Percentiles rank a stretch among this genome's conserved stretches.
Evolutionary conservation across 2,797 vertebrate species (phyloP).

Genomic region (Centroberyx gerrardi): DNA sequence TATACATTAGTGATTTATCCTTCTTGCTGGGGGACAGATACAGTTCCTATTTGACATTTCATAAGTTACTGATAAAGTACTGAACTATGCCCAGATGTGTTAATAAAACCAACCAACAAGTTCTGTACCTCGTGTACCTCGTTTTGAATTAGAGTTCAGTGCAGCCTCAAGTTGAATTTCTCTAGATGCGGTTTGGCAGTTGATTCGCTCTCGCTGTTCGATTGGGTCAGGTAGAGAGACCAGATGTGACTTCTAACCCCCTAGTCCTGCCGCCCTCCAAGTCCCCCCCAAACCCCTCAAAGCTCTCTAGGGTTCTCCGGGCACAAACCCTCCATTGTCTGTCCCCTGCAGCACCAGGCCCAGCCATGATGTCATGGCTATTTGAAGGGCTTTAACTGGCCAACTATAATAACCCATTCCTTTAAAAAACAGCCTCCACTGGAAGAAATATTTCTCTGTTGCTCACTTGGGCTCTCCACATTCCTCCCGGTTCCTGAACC

Average conservation of each 20-base stretch:
- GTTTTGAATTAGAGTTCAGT: slow-evolving; percentile 39
- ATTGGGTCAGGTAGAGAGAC: slow-evolving; percentile 82
- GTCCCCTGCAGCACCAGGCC: slow-evolving; percentile 81
- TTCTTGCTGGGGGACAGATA: neutral
- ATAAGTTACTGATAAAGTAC: neutral
- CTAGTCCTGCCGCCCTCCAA: slow-evolving; percentile 69
- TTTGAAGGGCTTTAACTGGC: slow-evolving; percentile 86
- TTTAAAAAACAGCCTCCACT: slow-evolving; percentile 82
- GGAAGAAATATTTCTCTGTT: slow-evolving; percentile 86
- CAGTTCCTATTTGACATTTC: neutral
- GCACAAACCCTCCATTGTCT: slow-evolving; percentile 87
- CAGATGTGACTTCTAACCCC: slow-evolving; percentile 85
- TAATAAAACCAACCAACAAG: slow-evolving; percentile 8
- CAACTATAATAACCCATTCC: slow-evolving; percentile 89
- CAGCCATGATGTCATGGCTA: slow-evolving; percentile 87
- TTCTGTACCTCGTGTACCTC: slow-evolving; percentile 35
- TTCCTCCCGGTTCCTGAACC: slow-evolving; percentile 85
- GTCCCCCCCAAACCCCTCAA: slow-evolving; percentile 73
- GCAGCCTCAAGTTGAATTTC: slow-evolving; percentile 49
- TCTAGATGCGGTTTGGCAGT: slow-evolving; percentile 63
- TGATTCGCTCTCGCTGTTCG: slow-evolving; percentile 67
- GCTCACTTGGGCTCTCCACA: slow-evolving; percentile 81
- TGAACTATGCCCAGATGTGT: neutral
- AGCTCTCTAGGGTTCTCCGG: slow-evolving; percentile 79
- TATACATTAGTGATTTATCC: neutral